A percentile compares a stretch with the other conserved stretches of the same genome.
Conservation (phyloP, 2,888 invertebrate genomes). For the Petrolisthes cinctipes region DNA sequence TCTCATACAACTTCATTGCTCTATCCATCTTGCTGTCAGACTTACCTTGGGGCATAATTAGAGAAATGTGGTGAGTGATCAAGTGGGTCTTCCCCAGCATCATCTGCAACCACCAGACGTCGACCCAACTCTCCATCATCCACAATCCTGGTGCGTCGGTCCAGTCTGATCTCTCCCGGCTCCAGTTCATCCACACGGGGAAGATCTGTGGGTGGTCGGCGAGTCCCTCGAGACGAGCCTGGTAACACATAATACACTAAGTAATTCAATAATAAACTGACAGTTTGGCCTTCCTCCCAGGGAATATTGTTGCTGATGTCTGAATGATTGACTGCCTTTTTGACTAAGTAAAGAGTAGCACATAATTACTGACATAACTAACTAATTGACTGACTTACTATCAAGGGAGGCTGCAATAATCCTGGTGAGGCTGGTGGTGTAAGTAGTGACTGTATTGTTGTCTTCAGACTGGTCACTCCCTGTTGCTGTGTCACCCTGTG, state of each 20-base stretch:
- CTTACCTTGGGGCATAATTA: slow-evolving; percentile 57
- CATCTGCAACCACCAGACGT: slow-evolving; percentile 45
- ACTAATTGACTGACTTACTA: slow-evolving; percentile 37
- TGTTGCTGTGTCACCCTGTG: neutral
- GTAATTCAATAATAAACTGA: too few species aligned
- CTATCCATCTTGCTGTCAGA: neutral
- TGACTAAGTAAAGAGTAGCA: too few species aligned
- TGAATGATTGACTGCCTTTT: too few species aligned
- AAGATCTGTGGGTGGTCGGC: slow-evolving; percentile 16
- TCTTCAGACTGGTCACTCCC: slow-evolving; percentile 8
- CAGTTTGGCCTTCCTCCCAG: too few species aligned
- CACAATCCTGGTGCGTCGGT: slow-evolving; percentile 42
- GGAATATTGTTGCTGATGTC: too few species aligned
- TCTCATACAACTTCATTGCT: neutral
- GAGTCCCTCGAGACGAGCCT: slow-evolving; percentile 35
- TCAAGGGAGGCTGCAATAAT: slow-evolving; percentile 60
- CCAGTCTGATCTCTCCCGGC: slow-evolving; percentile 59
- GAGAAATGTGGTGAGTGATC: slow-evolving; percentile 60
- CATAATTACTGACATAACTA: neutral
- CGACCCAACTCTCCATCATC: slow-evolving; percentile 60
- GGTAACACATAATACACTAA: neutral
- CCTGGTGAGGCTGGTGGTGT: slow-evolving; percentile 59
- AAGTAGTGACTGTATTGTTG: slow-evolving; percentile 34
- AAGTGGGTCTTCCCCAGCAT: slow-evolving; percentile 41
- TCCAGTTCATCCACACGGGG: slow-evolving; percentile 45